Base-by-base conservation (phyloP, 2,888 invertebrate genomes). In the Diaphora mendica region DNA sequence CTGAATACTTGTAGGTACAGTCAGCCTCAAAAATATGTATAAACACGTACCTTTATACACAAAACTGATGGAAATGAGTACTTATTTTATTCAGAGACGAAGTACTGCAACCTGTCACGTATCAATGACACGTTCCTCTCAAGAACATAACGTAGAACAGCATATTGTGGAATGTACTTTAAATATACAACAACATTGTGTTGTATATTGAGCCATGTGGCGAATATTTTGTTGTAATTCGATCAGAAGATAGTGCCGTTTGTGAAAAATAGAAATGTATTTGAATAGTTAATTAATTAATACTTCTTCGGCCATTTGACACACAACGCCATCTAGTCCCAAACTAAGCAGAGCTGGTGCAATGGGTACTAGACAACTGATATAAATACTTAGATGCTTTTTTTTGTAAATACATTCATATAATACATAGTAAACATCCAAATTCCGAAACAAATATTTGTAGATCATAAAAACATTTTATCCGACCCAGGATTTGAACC, bases 71-170 rank as follows among this genome's bases (percentile, higher is more conserved):
- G 84, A 82, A 76, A 84, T 82, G 82, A 82, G 74, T 70, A 66
- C 74, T 15, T 82, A 73, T 78, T 82, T 82, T 82, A 82, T 82
- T 82, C 84, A 84, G 73, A 64, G 75, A n/a, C 69, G 62, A 82
- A 74, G 64, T 68, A 75, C 39, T 77, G 75, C 82, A 78, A 79
- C 84, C 80, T 82, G 82, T 84, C 82, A 82, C 84, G 82, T 82
- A 74, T 71, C 59, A 65, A 17, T 33, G 73, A 81, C 74, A 83
- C 77, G 82, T 77, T 73, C 55, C 70, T 65, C 64, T 59, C 64
- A 59, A 64, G 20, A 67, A 65, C 48, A 67, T 64, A 64, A 68
- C 68, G 39, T 48, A 51, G 33, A 64, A 39, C 51, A 33, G n/a
- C 42, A 67, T 68, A 44, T 44, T 67, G 51, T 68, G 51, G 62